Evolutionary conservation across 2,888 invertebrate genomes (phyloP), one percentile per base, ranked within the genome.

Genomic region (Drosophila robusta): DNA sequence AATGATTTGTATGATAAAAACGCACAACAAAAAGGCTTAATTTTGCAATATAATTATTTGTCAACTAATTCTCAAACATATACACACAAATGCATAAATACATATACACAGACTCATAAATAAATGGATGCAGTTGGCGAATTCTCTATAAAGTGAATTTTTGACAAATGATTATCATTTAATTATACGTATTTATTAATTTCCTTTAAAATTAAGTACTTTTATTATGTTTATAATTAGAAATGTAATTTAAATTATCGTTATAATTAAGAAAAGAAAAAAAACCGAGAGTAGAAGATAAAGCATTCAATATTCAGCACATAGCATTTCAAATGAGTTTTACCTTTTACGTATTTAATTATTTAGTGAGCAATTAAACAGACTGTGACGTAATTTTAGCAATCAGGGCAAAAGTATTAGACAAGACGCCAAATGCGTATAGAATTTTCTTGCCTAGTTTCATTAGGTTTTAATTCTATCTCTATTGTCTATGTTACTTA

Each of bases 371-470:
- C 70, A 71, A 80, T 56, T 67, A 50, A 46, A 51, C 50, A 79
- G 76, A 87, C 81, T 78, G 72, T 77, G 77, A 78, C 75, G 65
- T 70, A 72, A 85, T 82, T 49, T 70, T 86, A 52, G 63, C 56
- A 58, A 58, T 54, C 64, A 77, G 65, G 85, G 81, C 81, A 84
- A 78, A 78, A 82, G 82, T 82, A 87, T 82, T 85, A 75, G 73
- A 75, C 24, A 78, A 45, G 16, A 60, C 57, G 75, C 72, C 51
- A 34, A 50, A 58, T 44, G 65, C 62, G 54, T 58, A 9, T 46
- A 38, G 41, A 61, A 66, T 49, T 76, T 87, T 82, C 75, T 87
- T 85, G 88, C 75, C 75, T 85, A 69, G 62, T 70, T 75, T 78
- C 81, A 74, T 66, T 71, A 65, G 58, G 54, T 66, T 58, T 51